Evolutionary conservation across 2,888 invertebrate genomes (phyloP), one percentile per base, ranked within the genome.

Genomic region (Thereva nobilitata): DNA sequence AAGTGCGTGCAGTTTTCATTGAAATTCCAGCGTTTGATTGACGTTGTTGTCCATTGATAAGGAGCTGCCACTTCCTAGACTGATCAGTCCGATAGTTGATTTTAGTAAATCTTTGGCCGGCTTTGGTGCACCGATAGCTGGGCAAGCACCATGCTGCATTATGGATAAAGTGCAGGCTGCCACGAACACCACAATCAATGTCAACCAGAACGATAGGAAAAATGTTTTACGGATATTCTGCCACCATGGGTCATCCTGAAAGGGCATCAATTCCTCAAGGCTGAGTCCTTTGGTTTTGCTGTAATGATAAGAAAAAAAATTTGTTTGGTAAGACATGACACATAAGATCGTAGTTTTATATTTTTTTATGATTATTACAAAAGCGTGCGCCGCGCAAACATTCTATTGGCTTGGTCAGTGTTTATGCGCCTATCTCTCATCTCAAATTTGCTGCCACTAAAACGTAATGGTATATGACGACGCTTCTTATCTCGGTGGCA

Each of bases 201-300:
- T 73, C 0, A 82, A 77, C 83, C 85, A 85, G 77, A 85, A 84
- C 72, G 83, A 76, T 41, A 82, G 72, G 70, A 84, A 74, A 34
- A 84, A 74, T 67, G 80, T 76, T 66, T 81, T 79, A 0, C 84
- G 80, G 1, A 82, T 73, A 1, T 82, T 79, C 1, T 82, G 79
- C 86, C 86, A 86, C 72, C 82, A 80, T 0, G 80, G 77, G 70
- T 85, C 82, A 66, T 81, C 75, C 1, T 77, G 76, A 9, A 78
- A 79, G n/a, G 78, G 76, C 35, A 81, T 70, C 0, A 86, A 80
- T 74, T 86, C 85, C 67, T 85, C 84, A 40, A 79, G 72, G 6
- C 81, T 81, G n/a, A 86, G 74, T 2, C 76, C 74, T 63, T 76
- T 75, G 59, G 75, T 75, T 70, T 73, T 74, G 50, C 77, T 79